Evolutionary conservation across 2,797 vertebrate species (phyloP).

Genomic region (Hypotaenidia philippensis): DNA sequence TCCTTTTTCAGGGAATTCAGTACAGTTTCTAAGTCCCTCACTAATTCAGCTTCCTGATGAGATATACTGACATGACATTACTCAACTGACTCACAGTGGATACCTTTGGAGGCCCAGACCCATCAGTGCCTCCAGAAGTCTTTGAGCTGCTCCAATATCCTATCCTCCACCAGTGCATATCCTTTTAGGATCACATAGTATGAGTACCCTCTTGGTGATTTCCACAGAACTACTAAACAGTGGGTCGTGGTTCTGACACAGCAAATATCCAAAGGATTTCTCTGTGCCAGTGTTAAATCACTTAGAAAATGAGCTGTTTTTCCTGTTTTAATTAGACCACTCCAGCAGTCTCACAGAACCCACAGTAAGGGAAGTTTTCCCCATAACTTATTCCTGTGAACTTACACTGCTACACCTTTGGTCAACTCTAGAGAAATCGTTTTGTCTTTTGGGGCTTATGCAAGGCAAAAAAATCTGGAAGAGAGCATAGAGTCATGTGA

Average conservation of each 20-base stretch:
- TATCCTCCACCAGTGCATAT: not conserved
- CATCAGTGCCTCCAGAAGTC: not conserved
- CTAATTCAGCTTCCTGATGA: not conserved
- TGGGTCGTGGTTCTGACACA: not conserved
- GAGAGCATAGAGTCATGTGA: not conserved
- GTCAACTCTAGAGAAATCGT: conserved; percentile 6
- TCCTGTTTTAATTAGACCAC: not conserved
- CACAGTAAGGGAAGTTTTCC: not conserved
- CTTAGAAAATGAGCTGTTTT: not conserved
- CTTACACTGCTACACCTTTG: not conserved
- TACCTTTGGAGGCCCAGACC: not conserved
- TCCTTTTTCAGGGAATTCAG: not conserved
- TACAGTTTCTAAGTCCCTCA: not conserved
- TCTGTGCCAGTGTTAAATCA: not conserved
- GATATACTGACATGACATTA: not conserved
- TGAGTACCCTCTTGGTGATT: not conserved
- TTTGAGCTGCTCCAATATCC: not conserved
- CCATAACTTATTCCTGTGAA: conserved; percentile 1
- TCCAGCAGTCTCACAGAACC: not conserved
- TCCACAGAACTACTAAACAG: not conserved
- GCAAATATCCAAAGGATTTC: not conserved
- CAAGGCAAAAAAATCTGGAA: conserved; percentile 17
- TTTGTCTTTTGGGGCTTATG: conserved; percentile 21
- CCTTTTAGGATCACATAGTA: not conserved
- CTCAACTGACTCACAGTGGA: not conserved